Evolutionary conservation across 2,113 vertebrate species (phyloP), one percentile per base, ranked within the genome.

Genomic region (Potamarius usumacintae): DNA sequence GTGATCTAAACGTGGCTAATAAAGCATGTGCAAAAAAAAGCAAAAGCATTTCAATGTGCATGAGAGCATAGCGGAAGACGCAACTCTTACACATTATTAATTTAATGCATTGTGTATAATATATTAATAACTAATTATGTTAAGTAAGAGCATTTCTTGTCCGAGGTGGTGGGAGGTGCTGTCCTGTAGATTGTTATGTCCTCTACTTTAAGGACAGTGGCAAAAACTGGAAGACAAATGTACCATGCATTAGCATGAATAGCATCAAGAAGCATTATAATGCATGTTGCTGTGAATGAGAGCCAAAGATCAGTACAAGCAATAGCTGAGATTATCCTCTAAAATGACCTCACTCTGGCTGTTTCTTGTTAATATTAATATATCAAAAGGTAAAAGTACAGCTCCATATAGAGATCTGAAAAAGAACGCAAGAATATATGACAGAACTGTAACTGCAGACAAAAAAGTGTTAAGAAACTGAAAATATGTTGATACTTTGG

Each of bases 321-420:
- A 20, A 53, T 58, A 52, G 87, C 10, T 85, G 5, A 85, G 48
- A 82, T 53, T 85, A 55, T 42, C 65, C 18, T 34, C 10, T 79
- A 58, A n/a, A 58, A 69, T 15, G 50, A 67, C 18, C 53, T 85
- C 78, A 55, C 34, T 67, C 77, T 82, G 1, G 42, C 25, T 63
- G 27, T 84, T 87, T 81, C 83, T 52, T 88, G 83, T 20, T 17
- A 86, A 86, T 48, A 80, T 86, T 88, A 71, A 48, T 80, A 79
- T 80, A 67, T 80, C 80, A 88, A 86, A 88, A 88, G 30, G 53
- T 84, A 86, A 78, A 87, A 87, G 79, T 53, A 77, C 57, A 30
- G 30, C 27, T 58, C 2, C 30, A 48, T 58, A 14, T 53, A 42
- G 50, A 69, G n/a, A 85, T 62, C 55, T 62, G 18, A 27, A 50